Conservation (phyloP, 2,113 vertebrate genomes). For the Pardalotus punctatus region DNA sequence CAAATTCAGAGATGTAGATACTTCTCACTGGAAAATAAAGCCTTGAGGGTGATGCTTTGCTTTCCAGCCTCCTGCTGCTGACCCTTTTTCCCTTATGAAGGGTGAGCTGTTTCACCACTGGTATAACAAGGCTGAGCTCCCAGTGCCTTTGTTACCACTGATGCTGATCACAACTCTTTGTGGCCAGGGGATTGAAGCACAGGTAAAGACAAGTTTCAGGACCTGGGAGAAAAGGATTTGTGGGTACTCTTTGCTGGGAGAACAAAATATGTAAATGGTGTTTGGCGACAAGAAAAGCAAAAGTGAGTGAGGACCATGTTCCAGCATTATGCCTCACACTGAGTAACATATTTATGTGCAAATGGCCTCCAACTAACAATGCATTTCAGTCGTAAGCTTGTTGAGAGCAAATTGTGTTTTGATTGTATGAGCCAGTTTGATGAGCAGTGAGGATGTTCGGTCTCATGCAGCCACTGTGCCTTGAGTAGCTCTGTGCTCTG, state of each 20-base stretch:
- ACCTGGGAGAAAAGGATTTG: neutral
- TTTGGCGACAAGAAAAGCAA: neutral
- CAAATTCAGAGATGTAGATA: neutral
- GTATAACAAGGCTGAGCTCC: neutral
- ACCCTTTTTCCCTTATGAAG: neutral
- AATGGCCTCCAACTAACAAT: neutral
- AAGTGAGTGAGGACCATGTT: neutral
- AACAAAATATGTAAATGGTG: neutral
- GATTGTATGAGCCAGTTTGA: neutral
- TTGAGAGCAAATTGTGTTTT: neutral
- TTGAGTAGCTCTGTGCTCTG: neutral
- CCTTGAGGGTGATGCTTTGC: neutral
- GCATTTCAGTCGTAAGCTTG: neutral
- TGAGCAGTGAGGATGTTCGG: neutral
- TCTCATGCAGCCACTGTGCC: neutral
- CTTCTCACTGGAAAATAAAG: neutral
- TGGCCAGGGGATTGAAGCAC: neutral
- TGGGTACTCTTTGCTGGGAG: neutral
- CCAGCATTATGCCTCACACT: neutral
- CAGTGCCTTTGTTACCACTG: neutral
- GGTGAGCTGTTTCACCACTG: neutral
- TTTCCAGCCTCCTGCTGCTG: neutral
- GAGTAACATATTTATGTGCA: neutral
- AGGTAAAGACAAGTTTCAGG: neutral
- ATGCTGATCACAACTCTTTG: rapidly evolving